phyloP scores from a whole-genome alignment of 2,797 vertebrate genomes.

The Scleropages formosus region DNA sequence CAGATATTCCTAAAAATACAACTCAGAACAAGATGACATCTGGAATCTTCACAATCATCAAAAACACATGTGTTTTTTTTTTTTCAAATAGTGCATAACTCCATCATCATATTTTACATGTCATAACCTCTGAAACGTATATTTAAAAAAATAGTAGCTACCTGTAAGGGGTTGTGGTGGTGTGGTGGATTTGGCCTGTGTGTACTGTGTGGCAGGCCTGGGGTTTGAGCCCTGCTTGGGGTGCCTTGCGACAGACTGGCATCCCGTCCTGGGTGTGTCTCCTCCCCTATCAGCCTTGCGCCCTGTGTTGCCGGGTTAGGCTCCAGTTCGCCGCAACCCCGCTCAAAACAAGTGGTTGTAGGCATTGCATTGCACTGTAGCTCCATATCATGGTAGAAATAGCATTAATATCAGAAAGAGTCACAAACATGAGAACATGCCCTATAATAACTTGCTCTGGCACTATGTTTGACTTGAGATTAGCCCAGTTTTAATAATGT shows the following conservation, averaged over 20 bases:
- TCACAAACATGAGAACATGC: slow-evolving; percentile 32
- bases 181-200: too few relatives aligned
- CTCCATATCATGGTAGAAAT: neutral
- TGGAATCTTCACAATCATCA: slow-evolving; percentile 57
- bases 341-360: too few relatives aligned
- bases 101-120: neutral
- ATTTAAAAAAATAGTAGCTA: neutral
- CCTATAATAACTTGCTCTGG: neutral
- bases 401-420: neutral
- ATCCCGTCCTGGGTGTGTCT: too few relatives aligned
- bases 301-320: too few relatives aligned
- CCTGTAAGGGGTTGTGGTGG: too few relatives aligned
- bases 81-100: neutral
- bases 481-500: slow-evolving; percentile 30
- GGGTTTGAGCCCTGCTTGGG: too few relatives aligned
- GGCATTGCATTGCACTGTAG: too few relatives aligned
- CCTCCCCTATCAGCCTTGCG: too few relatives aligned
- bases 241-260: too few relatives aligned
- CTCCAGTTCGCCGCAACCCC: too few relatives aligned
- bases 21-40: slow-evolving; percentile 59
- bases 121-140: neutral
- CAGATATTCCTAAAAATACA: slow-evolving; percentile 42
- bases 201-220: too few relatives aligned
- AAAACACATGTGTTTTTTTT: slow-evolving; percentile 35
- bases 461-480: slow-evolving; percentile 32